These are phyloP conservation scores for Siderastrea radians DNA, from an alignment of 92 coral and sea anemone species.

Conservation along the genomic window DNA sequence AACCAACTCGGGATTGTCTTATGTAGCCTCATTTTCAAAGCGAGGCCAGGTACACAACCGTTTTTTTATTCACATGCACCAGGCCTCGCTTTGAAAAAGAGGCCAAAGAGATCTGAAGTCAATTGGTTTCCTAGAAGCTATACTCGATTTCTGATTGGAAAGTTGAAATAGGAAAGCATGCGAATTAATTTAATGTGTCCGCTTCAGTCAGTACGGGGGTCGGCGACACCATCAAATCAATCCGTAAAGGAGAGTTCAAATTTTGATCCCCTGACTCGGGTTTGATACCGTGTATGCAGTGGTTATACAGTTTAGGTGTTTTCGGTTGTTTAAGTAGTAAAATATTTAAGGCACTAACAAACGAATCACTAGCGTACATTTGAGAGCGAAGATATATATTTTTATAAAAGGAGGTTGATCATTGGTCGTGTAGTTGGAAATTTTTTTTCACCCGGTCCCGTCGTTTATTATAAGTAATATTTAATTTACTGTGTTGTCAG, in stretches of 20 bases:
- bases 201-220: no score
- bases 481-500: constrained; percentile 10
- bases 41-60: no score
- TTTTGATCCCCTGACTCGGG: not conserved
- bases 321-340: not conserved
- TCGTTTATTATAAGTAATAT: not conserved
- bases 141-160: no score
- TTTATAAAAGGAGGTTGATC: constrained; percentile 42
- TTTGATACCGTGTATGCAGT: not conserved
- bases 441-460: not conserved
- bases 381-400: constrained; percentile 45
- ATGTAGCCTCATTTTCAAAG: no score
- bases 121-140: no score
- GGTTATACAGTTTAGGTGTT: constrained; percentile 7
- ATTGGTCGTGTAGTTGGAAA: not conserved
- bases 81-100: no score
- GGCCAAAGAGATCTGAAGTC: no score
- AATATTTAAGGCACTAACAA: constrained; percentile 25
- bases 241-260: not conserved
- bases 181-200: no score
- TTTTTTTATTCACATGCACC: no score
- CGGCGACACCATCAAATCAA: no score
- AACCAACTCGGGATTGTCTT: no score
- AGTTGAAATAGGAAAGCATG: no score
- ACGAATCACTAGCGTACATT: constrained; percentile 21